Evolutionary conservation across 2,888 invertebrate genomes (phyloP), one percentile per base, ranked within the genome.

Genomic region (Folsomia manolachei): DNA sequence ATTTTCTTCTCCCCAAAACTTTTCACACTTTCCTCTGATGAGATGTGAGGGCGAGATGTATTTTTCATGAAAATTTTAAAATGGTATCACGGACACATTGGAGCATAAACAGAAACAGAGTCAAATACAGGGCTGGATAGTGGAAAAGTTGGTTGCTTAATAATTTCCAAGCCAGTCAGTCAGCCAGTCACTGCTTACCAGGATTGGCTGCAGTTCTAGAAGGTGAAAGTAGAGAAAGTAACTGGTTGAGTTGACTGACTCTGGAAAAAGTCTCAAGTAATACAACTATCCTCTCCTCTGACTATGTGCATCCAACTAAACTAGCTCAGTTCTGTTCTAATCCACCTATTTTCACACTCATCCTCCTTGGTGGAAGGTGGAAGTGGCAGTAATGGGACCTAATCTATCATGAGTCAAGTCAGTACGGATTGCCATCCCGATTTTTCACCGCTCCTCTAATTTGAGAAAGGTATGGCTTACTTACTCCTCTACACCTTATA

Each of bases 371-470:
- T 62, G 69, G 72, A 63, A 74, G 74, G 74, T 76, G 76, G 71
- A 71, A 74, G 72, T 76, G 76, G 76, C 76, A 74, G 74, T 75
- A 75, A 75, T 72, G 74, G 76, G 71, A 70, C 72, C 72, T 76
- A 73, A 76, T 76, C 74, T 74, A 76, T 76, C 76, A 76, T 51
- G 66, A 66, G 66, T 66, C 66, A 66, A 66, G 66, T 52, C 66
- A 66, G 66, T 39, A 51, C 66, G 51, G 66, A 66, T 66, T 66
- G 39, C 66, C 66, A 52, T 66, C 39, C 66, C 66, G 66, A 66
- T 66, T 66, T 66, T 66, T 66, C 66, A 52, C 39, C 66, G 52
- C 25, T 26, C 14, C 27, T n/a, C 26, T 64, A 64, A 64, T 64
- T 64, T 64, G 9, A 39, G 39, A 14, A 25, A 27, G 27, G 64